These are phyloP conservation scores for Pseudopodoces humilis DNA, from an alignment of 2,113 vertebrate species.

Conservation along the genomic window DNA sequence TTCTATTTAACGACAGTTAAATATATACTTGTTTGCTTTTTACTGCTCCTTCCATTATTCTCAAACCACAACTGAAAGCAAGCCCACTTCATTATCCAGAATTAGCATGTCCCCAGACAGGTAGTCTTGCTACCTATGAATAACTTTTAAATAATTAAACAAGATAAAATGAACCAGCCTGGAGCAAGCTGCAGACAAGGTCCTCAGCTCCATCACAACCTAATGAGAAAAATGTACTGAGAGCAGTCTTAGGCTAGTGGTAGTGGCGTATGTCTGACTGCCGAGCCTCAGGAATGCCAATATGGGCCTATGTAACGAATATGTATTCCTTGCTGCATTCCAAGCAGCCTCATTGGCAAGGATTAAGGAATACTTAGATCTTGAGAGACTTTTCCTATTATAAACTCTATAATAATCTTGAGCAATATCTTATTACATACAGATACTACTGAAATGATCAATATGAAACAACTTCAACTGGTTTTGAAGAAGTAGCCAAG, in stretches of 20 bases:
- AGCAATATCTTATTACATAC: not conserved
- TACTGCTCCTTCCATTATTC: not conserved
- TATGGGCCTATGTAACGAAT: not conserved
- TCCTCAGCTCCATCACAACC: not conserved
- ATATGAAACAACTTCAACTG: not conserved
- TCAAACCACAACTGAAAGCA: not conserved
- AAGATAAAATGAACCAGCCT: conserved; percentile 13
- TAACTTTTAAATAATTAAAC: conserved; percentile 27
- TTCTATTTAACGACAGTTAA: not conserved
- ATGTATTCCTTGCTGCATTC: not conserved
- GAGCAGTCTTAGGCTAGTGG: not conserved
- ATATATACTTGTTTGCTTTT: not conserved
- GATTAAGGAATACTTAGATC: not conserved
- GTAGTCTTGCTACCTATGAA: not conserved
- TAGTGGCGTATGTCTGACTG: not conserved
- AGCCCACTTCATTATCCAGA: not conserved
- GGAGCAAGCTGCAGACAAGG: not conserved
- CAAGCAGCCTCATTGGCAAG: not conserved
- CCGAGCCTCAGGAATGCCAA: not conserved
- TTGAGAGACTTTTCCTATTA: not conserved
- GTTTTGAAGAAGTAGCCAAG: not conserved
- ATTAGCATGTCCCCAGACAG: not conserved
- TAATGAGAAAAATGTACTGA: not conserved
- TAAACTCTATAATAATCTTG: not conserved
- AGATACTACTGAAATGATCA: not conserved